Base-by-base conservation (phyloP, 2,888 invertebrate genomes). In the Phyto melanocephala region DNA sequence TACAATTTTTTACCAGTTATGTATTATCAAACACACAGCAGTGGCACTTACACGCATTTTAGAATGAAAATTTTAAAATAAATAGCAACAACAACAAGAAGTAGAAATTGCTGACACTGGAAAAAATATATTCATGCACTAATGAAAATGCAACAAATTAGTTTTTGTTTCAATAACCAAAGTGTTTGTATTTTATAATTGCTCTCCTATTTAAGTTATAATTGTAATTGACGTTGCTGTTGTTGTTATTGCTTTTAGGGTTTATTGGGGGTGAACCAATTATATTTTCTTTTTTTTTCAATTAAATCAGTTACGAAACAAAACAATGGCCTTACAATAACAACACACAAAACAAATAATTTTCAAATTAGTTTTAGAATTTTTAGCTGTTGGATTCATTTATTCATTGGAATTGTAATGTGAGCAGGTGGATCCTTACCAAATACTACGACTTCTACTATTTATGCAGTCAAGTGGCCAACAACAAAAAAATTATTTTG, bases 281-380 rank as follows among this genome's bases (percentile, higher is more conserved):
- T 72, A 80, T 67, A 74, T 80, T 80, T n/a, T n/a, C n/a, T n/a
- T n/a, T n/a, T n/a, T n/a, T 67, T 65, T 80, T 68, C 79, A 80
- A 60, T 80, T 80, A 80, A 75, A 75, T 70, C 76, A 58, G 63
- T 70, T 65, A 45, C 65, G 65, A 63, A 70, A 76, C 70, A 58
- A n/a, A n/a, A n/a, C n/a, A n/a, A n/a, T n/a, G n/a, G n/a, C n/a
- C n/a, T n/a, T n/a, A n/a, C n/a, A n/a, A n/a, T n/a, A n/a, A 56
- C 60, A 4, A 15, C 15, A 58, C 11, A 58, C 75, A 76, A 70
- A 82, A 82, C 79, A 82, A 79, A 82, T 79, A 79, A 82, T 82
- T 82, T 82, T 76, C 54, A 82, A 82, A 82, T 82, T 76, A 82
- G 75, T 82, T 82, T 82, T 82, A 82, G 79, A 82, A 79, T 71